Percentiles rank a stretch among this genome's conserved stretches.
phyloP scores from a whole-genome alignment of 2,888 invertebrate species.

The Troides oblongomaculatus region DNA sequence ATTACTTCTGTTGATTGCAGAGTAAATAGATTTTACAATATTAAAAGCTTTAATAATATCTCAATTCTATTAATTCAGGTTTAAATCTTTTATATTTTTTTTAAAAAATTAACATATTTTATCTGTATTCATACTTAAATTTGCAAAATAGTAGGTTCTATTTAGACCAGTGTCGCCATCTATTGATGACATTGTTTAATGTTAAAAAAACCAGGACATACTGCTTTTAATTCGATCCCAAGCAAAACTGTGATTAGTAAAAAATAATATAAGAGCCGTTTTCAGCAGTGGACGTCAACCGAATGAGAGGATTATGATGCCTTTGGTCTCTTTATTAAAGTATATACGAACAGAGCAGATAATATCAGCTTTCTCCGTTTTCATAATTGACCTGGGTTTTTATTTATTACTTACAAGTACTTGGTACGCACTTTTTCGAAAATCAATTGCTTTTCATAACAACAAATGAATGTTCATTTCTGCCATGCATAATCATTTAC shows the following conservation, averaged over 20 bases:
- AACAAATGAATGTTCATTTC: too few species aligned
- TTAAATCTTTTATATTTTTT: not conserved
- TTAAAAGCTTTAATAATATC: not conserved
- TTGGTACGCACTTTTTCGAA: too few species aligned
- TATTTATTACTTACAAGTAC: too few species aligned
- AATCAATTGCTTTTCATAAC: too few species aligned
- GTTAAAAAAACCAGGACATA: not conserved
- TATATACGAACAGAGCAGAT: too few species aligned
- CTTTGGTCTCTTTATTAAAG: too few species aligned
- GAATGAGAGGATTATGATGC: not conserved
- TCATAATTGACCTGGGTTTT: too few species aligned
- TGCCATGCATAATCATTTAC: too few species aligned
- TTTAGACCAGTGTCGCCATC: slow-evolving; percentile 15
- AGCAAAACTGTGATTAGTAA: too few species aligned
- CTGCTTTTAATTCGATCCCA: not conserved
- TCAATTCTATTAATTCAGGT: not conserved
- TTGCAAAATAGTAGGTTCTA: not conserved
- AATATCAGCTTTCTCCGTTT: too few species aligned
- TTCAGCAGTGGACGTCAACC: not conserved
- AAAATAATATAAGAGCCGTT: not conserved
- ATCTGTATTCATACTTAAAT: not conserved
- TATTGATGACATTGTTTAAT: slow-evolving; percentile 1
- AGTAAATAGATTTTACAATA: not conserved
- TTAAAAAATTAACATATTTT: not conserved
- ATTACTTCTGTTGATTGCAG: not conserved